Percentiles rank a stretch among this genome's conserved stretches.
Conservation (phyloP, 2,113 vertebrate genomes). For the Coptodon bakossiorum region DNA sequence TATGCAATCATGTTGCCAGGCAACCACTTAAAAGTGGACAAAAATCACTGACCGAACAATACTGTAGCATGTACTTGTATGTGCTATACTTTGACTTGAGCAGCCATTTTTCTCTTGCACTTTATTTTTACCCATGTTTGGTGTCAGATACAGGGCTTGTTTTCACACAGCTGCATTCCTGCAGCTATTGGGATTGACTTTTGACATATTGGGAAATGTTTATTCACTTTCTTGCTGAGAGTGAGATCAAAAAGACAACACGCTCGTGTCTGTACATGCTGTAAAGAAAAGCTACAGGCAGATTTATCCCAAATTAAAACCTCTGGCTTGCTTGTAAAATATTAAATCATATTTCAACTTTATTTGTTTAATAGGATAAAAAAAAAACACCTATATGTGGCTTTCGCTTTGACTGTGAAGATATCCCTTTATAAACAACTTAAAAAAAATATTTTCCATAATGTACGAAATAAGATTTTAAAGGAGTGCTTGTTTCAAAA, state of each 20-base stretch:
- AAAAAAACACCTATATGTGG: not conserved
- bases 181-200: not conserved
- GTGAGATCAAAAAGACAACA: not conserved
- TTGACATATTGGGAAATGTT: not conserved
- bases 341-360: not conserved
- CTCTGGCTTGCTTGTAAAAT: accelerated
- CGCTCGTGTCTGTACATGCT: not conserved
- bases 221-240: not conserved
- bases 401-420: not conserved
- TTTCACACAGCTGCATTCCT: not conserved
- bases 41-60: not conserved
- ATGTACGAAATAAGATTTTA: accelerated
- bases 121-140: accelerated
- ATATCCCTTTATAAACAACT: not conserved
- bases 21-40: not conserved
- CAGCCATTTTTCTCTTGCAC: not conserved
- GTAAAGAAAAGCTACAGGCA: accelerated
- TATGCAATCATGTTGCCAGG: not conserved
- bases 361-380: not conserved
- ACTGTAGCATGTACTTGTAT: not conserved
- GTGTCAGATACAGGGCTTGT: not conserved
- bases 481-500: not conserved
- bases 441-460: not conserved
- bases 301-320: not conserved
- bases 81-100: not conserved